These are phyloP conservation scores for Druon quercuslanigerum DNA, from an alignment of 1,140 invertebrate genomes.

Conservation along the genomic window DNA sequence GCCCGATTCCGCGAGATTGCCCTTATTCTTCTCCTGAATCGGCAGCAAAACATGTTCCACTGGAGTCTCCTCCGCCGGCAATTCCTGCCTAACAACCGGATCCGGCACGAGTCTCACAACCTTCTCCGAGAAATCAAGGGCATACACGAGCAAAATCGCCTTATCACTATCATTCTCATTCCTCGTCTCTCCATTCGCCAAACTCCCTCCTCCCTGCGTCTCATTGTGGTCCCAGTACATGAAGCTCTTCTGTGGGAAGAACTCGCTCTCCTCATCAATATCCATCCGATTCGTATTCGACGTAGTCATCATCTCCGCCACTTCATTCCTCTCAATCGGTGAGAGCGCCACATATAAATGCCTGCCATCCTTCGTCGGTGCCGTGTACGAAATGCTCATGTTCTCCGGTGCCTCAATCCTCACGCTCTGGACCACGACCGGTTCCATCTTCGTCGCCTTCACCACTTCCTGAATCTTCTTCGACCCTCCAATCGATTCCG, in stretches of 20 bases:
- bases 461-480: constrained; percentile 64
- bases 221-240: constrained; percentile 74
- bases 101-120: constrained; percentile 78
- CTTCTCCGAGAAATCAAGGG: constrained; percentile 76
- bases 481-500: constrained; percentile 61
- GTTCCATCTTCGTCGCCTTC: constrained; percentile 65
- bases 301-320: neutral
- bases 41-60: constrained; percentile 82
- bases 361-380: constrained; percentile 80
- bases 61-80: constrained; percentile 80
- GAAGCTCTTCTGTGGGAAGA: constrained; percentile 67
- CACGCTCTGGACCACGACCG: constrained; percentile 70
- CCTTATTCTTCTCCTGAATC: constrained; percentile 68
- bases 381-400: constrained; percentile 77
- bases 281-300: constrained; percentile 72
- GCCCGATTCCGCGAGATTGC: constrained; percentile 20
- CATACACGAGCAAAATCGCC: constrained; percentile 77
- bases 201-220: constrained; percentile 54
- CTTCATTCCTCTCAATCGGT: constrained; percentile 47
- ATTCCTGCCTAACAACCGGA: constrained; percentile 79
- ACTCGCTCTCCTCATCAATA: constrained; percentile 71
- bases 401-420: constrained; percentile 66
- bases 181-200: constrained; percentile 63
- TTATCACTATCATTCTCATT: constrained; percentile 55
- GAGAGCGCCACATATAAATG: constrained; percentile 81